Percentiles rank a stretch among this genome's conserved stretches.
These are phyloP conservation scores for Symphodus melops DNA, from an alignment of 2,113 vertebrate genomes.

Conservation along the genomic window DNA sequence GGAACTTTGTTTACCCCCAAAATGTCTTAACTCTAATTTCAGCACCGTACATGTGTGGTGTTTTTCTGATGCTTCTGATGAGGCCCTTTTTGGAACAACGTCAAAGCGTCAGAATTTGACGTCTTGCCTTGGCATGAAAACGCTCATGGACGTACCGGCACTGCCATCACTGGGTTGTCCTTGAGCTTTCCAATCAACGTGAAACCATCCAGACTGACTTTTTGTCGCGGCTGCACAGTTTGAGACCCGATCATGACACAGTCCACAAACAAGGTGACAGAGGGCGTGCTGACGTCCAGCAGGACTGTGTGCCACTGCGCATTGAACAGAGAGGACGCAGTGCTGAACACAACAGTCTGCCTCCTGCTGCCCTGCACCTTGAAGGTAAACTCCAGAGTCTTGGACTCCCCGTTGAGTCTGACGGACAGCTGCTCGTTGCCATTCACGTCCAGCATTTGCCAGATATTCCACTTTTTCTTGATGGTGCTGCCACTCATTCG, in stretches of 20 bases:
- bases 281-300: constrained; percentile 84
- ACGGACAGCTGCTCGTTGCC: constrained; percentile 88
- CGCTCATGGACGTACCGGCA: constrained; percentile 83
- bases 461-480: constrained; percentile 89
- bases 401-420: constrained; percentile 86
- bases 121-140: too few species aligned
- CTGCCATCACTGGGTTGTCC: constrained; percentile 86
- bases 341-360: constrained; percentile 81
- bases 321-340: constrained; percentile 86
- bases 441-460: constrained; percentile 89
- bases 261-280: constrained; percentile 86
- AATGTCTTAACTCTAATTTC: too few species aligned
- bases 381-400: constrained; percentile 88
- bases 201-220: constrained; percentile 84
- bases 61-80: too few species aligned
- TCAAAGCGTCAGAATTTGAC: not conserved
- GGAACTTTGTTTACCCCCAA: too few species aligned
- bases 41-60: too few species aligned
- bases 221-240: constrained; percentile 81
- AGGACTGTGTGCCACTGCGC: constrained; percentile 90
- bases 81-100: too few species aligned
- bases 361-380: constrained; percentile 79
- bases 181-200: constrained; percentile 89
- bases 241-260: constrained; percentile 85
- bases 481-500: constrained; percentile 88